Conservation (phyloP, 2,113 vertebrate species). For the Amphiprion ocellaris region DNA sequence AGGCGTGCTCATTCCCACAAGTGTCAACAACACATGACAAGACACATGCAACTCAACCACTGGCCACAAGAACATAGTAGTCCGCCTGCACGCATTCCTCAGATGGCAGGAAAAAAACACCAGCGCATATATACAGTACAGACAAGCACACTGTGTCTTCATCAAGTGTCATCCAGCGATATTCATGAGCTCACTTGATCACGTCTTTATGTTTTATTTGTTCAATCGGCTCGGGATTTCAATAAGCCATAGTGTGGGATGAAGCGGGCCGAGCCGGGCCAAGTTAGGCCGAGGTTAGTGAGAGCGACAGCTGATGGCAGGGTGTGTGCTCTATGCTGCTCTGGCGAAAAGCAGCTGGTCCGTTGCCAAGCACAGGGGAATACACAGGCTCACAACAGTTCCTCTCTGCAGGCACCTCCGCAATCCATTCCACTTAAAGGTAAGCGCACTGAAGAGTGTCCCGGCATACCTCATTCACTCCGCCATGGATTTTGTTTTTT, state of each 20-base stretch:
- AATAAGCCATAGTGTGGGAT: constrained; percentile 17
- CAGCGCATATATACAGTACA: background rate
- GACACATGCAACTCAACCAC: constrained; percentile 58
- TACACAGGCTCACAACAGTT: constrained; percentile 76
- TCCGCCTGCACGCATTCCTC: constrained; percentile 31
- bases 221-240: constrained; percentile 38
- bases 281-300: constrained; percentile 62
- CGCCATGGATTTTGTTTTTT: constrained; percentile 6
- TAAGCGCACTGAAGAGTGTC: constrained; percentile 41
- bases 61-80: constrained; percentile 54
- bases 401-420: constrained; percentile 65
- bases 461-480: constrained; percentile 36
- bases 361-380: constrained; percentile 78
- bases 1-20: constrained; percentile 50
- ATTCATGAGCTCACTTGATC: background rate
- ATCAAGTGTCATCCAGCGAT: background rate
- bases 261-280: constrained; percentile 18
- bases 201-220: constrained; percentile 11
- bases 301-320: constrained; percentile 82
- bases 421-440: constrained; percentile 65
- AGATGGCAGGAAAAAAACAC: background rate
- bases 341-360: constrained; percentile 73
- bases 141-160: background rate
- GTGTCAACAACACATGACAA: constrained; percentile 74
- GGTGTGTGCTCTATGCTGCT: constrained; percentile 70